Evolutionary conservation across 2,113 vertebrate species (phyloP).

Genomic region (Epinephelus cyanopodus): DNA sequence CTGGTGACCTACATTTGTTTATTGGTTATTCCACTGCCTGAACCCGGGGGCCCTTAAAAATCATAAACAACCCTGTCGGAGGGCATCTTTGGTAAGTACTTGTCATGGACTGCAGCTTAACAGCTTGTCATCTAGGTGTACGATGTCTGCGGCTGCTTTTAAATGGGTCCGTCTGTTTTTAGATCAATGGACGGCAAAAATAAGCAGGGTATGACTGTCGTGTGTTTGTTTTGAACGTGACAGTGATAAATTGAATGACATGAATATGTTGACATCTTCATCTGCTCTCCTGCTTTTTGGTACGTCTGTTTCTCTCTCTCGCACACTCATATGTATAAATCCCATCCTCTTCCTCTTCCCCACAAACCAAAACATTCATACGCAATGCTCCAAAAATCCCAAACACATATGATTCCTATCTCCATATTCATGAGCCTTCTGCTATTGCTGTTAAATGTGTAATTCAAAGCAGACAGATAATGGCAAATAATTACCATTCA

Average conservation of each 20-base stretch:
- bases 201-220: conserved; percentile 14
- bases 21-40: conserved; percentile 60
- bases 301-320: conserved; percentile 14
- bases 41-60: conserved; percentile 42
- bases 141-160: conserved; percentile 47
- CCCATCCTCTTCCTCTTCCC: conserved; percentile 23
- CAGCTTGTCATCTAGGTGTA: conserved; percentile 36
- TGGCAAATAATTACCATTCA: conserved; percentile 2
- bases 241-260: conserved; percentile 25
- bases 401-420: conserved; percentile 64
- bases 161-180: conserved; percentile 67
- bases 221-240: conserved; percentile 46
- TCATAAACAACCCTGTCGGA: conserved; percentile 61
- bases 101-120: conserved; percentile 53
- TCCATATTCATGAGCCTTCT: conserved; percentile 44
- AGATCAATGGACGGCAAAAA: conserved; percentile 51
- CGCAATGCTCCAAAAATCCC: conserved; percentile 58
- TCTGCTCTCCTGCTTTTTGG: conserved; percentile 25
- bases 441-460: conserved; percentile 37
- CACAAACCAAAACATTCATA: conserved; percentile 58
- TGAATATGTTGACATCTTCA: conserved; percentile 43
- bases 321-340: conserved; percentile 25
- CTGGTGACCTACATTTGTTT: conserved; percentile 79
- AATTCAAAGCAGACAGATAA: conserved; percentile 61
- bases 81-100: conserved; percentile 47